Evolutionary conservation across 2,797 vertebrate species (phyloP).

Genomic region (Pelobates cultripes): DNA sequence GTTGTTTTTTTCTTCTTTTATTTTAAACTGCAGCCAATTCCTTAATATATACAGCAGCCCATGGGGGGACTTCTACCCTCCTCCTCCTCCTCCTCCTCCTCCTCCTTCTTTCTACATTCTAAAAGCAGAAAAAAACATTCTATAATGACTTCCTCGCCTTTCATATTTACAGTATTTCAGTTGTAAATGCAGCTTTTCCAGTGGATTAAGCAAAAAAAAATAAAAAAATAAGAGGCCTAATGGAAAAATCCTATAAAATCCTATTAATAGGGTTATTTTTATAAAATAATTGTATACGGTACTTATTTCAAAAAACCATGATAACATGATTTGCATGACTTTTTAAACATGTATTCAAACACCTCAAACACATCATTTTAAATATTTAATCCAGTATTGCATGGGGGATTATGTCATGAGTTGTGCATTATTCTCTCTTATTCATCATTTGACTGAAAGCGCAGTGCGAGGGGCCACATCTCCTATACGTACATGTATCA

Average conservation of each 20-base stretch:
- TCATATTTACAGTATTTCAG: neutral
- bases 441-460: no score
- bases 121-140: neutral
- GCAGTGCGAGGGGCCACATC: no score
- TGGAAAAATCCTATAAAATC: no score
- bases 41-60: neutral
- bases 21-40: neutral
- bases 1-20: neutral
- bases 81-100: neutral
- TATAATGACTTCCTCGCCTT: neutral
- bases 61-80: neutral
- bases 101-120: neutral
- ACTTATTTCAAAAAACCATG: no score
- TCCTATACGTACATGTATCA: no score
- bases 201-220: neutral
- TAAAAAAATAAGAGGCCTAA: neutral
- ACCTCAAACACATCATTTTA: neutral
- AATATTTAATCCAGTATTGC: neutral
- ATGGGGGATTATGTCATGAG: no score
- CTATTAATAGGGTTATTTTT: neutral
- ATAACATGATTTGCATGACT: no score
- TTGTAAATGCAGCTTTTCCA: neutral
- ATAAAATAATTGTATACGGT: no score
- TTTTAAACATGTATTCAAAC: neutral
- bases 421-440: no score